These are phyloP conservation scores for Setipinna tenuifilis DNA, from an alignment of 2,797 vertebrate species.

Conservation along the genomic window DNA sequence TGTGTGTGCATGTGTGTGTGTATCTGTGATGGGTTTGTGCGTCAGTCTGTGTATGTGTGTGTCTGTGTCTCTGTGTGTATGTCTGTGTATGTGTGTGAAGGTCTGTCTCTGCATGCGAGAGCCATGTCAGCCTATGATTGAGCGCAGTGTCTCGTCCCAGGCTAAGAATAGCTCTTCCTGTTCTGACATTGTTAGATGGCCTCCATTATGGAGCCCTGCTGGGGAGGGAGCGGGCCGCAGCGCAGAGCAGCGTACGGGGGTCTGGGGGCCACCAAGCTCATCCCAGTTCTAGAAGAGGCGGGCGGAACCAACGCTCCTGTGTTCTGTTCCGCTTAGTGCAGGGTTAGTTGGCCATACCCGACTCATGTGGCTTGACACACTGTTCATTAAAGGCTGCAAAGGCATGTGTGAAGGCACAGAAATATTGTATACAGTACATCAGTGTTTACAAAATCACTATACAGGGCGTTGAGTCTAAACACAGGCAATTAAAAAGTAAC, in stretches of 20 bases:
- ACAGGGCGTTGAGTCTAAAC: too few relatives aligned
- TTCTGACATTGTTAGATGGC: constrained; percentile 54
- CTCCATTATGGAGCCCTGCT: constrained; percentile 41
- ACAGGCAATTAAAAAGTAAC: too few relatives aligned
- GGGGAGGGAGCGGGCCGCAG: neutral
- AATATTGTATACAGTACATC: neutral
- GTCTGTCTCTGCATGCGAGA: neutral
- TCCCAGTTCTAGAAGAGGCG: neutral
- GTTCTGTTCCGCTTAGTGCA: neutral
- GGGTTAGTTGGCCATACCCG: neutral
- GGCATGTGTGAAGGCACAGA: neutral
- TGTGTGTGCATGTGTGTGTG: neutral
- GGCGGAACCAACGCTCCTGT: neutral
- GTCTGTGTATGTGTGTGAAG: neutral
- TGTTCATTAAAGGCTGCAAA: neutral
- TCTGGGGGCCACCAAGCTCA: constrained; percentile 26
- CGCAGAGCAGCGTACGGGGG: neutral
- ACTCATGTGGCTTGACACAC: neutral
- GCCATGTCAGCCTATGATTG: constrained; percentile 15
- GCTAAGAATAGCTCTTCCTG: constrained; percentile 25
- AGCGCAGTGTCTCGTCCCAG: neutral
- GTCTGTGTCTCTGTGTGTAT: neutral
- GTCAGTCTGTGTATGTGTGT: neutral
- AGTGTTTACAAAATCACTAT: neutral
- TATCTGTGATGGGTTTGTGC: neutral